These are phyloP conservation scores for Drosophila tsacasi DNA, from an alignment of 1,140 invertebrate genomes.

Conservation along the genomic window DNA sequence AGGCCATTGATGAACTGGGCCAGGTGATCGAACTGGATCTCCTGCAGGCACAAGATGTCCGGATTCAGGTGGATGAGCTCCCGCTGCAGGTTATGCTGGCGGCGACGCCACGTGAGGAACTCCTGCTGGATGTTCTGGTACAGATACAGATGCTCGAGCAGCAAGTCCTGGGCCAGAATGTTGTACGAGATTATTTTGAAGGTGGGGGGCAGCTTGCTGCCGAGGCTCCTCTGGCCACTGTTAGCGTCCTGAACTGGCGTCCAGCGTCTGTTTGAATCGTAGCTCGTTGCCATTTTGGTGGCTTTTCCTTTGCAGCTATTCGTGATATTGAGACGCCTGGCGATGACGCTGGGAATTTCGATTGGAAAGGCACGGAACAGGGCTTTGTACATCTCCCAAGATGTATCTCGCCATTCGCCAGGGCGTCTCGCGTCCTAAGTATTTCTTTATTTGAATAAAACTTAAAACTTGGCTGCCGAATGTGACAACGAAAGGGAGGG, in stretches of 20 bases:
- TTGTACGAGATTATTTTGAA: slow-evolving; percentile 91
- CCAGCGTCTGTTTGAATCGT: slow-evolving; percentile 14
- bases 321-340: slow-evolving; percentile 17
- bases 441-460: not conserved
- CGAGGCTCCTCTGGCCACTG: not conserved
- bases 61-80: slow-evolving; percentile 90
- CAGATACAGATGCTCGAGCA: slow-evolving; percentile 91
- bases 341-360: slow-evolving; percentile 1
- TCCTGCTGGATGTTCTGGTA: slow-evolving; percentile 88
- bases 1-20: slow-evolving; percentile 61
- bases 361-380: slow-evolving; percentile 21
- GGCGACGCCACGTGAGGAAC: slow-evolving; percentile 89
- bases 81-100: slow-evolving; percentile 89
- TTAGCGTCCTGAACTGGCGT: not conserved
- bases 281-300: slow-evolving; percentile 7
- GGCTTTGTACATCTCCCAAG: slow-evolving; percentile 53
- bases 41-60: slow-evolving; percentile 88
- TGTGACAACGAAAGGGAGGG: not conserved
- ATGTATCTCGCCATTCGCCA: slow-evolving; percentile 2
- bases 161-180: slow-evolving; percentile 93
- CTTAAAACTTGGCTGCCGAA: not conserved
- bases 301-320: slow-evolving; percentile 49
- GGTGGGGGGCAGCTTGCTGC: slow-evolving; percentile 1
- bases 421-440: not conserved
- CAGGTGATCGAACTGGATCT: slow-evolving; percentile 93